A percentile compares a stretch with the other conserved stretches of the same genome.
phyloP scores from a whole-genome alignment of 2,888 invertebrate species.

The Rugalucina vietnamica region DNA sequence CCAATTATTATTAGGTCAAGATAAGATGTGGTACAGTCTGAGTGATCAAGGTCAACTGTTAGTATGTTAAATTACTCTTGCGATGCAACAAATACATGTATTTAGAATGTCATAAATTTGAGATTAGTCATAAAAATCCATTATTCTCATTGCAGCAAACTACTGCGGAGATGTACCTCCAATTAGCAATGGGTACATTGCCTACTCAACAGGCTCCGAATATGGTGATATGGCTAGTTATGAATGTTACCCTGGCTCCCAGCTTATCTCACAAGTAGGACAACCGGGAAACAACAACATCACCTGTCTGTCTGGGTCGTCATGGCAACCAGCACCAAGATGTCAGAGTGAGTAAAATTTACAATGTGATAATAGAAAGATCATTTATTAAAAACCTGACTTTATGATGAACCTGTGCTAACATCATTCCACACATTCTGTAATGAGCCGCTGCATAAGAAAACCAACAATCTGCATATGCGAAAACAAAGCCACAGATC shows the following conservation, averaged over 20 bases:
- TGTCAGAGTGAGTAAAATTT: slow-evolving; percentile 64
- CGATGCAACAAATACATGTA: no score
- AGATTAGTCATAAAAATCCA: not conserved
- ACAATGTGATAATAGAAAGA: not conserved
- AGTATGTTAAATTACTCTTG: no score
- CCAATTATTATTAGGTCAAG: no score
- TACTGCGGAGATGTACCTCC: slow-evolving; percentile 72
- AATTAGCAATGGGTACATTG: slow-evolving; percentile 71
- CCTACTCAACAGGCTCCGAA: slow-evolving; percentile 62
- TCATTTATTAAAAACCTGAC: no score
- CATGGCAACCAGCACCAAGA: slow-evolving; percentile 67
- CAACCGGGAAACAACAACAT: slow-evolving; percentile 48
- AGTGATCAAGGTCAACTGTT: no score
- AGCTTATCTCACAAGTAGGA: slow-evolving; percentile 64
- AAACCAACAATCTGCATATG: no score
- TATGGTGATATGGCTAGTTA: slow-evolving; percentile 67
- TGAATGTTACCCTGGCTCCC: slow-evolving; percentile 72
- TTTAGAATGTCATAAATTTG: no score
- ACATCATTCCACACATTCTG: no score
- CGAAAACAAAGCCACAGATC: no score
- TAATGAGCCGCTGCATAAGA: no score
- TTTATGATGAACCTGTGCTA: no score
- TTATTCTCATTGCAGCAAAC: slow-evolving; percentile 58
- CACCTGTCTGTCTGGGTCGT: slow-evolving; percentile 62
- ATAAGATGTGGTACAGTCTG: no score